phyloP scores from a whole-genome alignment of 2,113 vertebrate genomes.

The Alligator mississippiensis region DNA sequence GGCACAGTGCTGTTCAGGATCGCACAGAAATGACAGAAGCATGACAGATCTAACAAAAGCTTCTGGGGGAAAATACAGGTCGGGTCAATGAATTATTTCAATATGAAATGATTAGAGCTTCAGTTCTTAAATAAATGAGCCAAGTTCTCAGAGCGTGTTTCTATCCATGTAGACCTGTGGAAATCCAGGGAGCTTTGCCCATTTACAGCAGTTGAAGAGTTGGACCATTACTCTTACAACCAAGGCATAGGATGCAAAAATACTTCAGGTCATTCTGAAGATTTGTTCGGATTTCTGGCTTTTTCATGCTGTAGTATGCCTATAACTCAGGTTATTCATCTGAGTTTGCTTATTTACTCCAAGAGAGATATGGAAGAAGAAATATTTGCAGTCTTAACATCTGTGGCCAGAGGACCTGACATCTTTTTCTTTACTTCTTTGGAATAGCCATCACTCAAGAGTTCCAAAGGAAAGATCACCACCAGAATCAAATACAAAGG shows the following conservation, averaged over 20 bases:
- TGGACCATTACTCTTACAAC: not conserved
- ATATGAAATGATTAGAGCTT: not conserved
- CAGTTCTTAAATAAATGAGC: not conserved
- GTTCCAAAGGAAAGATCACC: not conserved
- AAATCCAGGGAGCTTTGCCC: not conserved
- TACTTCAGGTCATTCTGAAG: not conserved
- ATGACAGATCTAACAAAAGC: accelerated
- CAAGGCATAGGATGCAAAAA: not conserved
- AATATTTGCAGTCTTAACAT: not conserved
- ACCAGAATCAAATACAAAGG: not conserved
- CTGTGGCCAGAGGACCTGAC: not conserved
- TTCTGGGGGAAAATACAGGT: not conserved
- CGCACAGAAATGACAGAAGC: accelerated
- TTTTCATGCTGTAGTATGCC: not conserved
- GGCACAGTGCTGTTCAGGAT: not conserved
- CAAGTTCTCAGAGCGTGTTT: not conserved
- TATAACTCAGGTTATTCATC: not conserved
- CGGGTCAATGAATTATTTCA: not conserved
- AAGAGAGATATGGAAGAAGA: accelerated
- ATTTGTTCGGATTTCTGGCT: not conserved
- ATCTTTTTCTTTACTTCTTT: not conserved
- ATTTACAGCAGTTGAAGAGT: not conserved
- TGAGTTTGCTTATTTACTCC: not conserved
- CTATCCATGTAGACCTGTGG: not conserved
- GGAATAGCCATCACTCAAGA: not conserved